These are phyloP conservation scores for Salmo trutta DNA, from an alignment of 2,797 vertebrate species.

Conservation along the genomic window DNA sequence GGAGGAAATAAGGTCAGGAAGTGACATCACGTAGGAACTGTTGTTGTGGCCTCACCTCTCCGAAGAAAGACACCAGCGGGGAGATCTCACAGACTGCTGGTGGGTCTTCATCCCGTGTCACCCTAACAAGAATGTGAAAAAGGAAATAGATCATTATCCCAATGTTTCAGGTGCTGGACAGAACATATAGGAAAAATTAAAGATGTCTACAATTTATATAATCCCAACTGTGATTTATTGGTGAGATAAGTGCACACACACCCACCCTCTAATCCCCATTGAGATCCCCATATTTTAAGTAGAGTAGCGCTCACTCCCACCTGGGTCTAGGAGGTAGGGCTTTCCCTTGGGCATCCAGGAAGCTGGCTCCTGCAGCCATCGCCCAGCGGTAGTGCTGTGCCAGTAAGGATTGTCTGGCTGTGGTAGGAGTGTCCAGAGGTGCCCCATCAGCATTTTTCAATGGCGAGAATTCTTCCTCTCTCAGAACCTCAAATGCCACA, in stretches of 20 bases:
- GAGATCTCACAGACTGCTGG: conserved; percentile 88
- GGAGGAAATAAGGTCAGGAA: neutral
- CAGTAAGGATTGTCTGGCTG: conserved; percentile 80
- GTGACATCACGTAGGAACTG: accelerated
- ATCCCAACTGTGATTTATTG: neutral
- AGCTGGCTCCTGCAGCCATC: conserved; percentile 75
- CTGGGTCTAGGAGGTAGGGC: conserved; percentile 57
- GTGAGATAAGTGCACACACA: neutral
- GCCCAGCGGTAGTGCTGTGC: conserved; percentile 89
- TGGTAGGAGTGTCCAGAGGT: conserved; percentile 80
- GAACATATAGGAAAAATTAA: neutral
- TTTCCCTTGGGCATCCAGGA: conserved; percentile 73
- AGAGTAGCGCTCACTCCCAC: conserved; percentile 56
- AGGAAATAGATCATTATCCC: neutral
- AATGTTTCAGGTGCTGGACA: neutral
- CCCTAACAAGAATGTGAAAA: conserved; percentile 51
- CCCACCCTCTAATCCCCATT: neutral
- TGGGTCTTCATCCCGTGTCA: conserved; percentile 57
- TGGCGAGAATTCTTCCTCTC: conserved; percentile 93
- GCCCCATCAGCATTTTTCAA: conserved; percentile 87
- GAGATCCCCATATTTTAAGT: neutral
- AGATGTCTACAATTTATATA: neutral
- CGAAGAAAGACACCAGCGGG: conserved; percentile 90
- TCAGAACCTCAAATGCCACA: conserved; percentile 87
- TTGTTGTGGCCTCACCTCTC: conserved; percentile 84